Evolutionary conservation across 2,797 vertebrate genomes (phyloP).

Genomic region (Bryconaethiops microstoma): DNA sequence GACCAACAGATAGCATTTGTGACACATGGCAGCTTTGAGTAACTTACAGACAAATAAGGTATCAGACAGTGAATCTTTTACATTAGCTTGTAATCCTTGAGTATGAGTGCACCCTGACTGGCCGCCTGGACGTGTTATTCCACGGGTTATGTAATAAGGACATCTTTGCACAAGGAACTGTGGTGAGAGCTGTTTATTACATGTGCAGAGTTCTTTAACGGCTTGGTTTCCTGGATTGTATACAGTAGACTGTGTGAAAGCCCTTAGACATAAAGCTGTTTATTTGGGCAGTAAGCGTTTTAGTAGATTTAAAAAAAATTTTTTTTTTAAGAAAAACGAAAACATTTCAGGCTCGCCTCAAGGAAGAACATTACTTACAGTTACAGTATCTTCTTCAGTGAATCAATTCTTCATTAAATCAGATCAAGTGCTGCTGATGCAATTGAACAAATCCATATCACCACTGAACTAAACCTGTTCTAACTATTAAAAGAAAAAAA

Average conservation of each 20-base stretch:
- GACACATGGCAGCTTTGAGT: background rate
- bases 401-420: no score
- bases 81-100: background rate
- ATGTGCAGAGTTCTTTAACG: background rate
- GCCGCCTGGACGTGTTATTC: background rate
- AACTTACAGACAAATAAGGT: background rate
- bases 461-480: no score
- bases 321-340: no score
- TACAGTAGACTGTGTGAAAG: background rate
- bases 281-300: no score
- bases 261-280: no score
- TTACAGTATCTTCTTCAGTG: no score
- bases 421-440: no score
- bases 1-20: background rate
- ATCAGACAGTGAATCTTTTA: background rate
- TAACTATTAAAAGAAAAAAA: no score
- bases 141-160: background rate
- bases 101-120: background rate
- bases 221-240: background rate
- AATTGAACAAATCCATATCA: no score
- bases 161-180: conserved; percentile 6
- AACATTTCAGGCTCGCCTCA: no score
- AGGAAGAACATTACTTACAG: no score
- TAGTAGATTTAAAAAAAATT: no score
- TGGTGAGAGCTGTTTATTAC: background rate